Evolutionary conservation across 2,888 invertebrate genomes (phyloP).

Genomic region (Bruchidius siliquastri): DNA sequence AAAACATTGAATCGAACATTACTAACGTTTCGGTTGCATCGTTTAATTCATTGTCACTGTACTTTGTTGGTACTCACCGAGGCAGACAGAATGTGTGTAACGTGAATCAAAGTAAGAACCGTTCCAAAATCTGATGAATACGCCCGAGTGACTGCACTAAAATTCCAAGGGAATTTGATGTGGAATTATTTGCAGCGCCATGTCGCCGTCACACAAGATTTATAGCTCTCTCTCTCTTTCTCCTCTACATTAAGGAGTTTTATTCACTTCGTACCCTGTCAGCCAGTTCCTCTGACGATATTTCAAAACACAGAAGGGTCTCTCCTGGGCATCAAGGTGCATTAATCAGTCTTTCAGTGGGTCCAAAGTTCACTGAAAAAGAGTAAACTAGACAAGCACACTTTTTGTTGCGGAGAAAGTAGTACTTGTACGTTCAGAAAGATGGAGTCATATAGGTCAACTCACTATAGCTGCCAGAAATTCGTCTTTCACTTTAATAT

Average conservation of each 20-base stretch:
- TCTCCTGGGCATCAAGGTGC: background rate
- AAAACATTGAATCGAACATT: no score
- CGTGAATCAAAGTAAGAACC: background rate
- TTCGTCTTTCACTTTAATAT: no score
- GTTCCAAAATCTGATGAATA: background rate
- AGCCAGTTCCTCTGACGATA: background rate
- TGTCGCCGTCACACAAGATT: background rate
- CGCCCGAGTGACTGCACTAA: background rate
- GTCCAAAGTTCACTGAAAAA: background rate
- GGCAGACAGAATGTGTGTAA: background rate
- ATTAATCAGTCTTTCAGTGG: background rate
- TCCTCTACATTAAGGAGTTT: background rate
- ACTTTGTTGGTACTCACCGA: no score
- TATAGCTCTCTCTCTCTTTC: background rate
- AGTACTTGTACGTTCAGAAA: no score
- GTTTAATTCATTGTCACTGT: no score
- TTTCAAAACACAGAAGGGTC: background rate
- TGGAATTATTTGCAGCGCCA: background rate
- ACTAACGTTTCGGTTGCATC: no score
- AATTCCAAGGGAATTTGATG: background rate
- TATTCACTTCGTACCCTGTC: background rate
- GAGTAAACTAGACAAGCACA: no score
- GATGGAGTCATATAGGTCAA: no score
- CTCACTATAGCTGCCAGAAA: no score
- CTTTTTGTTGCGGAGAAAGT: no score